Evolutionary conservation across 1,140 invertebrate genomes (phyloP), one percentile per base, ranked within the genome.

Genomic region (Drosophila paulistorum): DNA sequence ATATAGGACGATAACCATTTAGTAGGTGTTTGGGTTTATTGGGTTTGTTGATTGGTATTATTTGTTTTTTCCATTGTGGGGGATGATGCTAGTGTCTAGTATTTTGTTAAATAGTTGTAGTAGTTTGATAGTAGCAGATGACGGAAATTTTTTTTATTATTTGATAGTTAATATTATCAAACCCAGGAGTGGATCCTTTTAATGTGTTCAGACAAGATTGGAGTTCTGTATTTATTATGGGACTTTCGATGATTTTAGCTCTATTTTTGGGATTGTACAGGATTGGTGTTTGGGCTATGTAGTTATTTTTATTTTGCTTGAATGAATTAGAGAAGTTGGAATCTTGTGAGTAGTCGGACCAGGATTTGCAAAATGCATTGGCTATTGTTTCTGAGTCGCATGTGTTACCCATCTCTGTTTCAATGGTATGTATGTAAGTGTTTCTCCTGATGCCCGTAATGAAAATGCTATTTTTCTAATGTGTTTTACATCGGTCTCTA

Each of bases 31-130:
- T 30, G 5, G 30, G 6, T 30, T 30, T 30, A 30, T 30, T 30
- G 5, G 30, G 30, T 30, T 30, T 30, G 30, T 30, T 30, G 30
- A 30, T 30, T 30, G 30, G 30, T 30, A 30, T 63, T 10, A 63
- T 45, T 45, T 63, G 37, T 23, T 7, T 63, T 63, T 63, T 63
- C 60, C 60, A 63, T 63, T 63, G 20, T 63, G 60, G 60, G 60
- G 39, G 11, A 63, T 63, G 35, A 33, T 17, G 11, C 37, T 63
- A 10, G 60, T 63, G 37, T 63, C 39, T 20, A 63, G 23, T 26
- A 4, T 26, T 26, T 4, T 26, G 23, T 26, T 26, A 26, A 26
- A 26, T 26, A 26, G 23, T 26, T 26, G 23, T 26, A 26, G 23
- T 26, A 26, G 37, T 63, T 63, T 63, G 17, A 26, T 63, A 14